Conservation (phyloP, 1,140 invertebrate species). For the Diabrotica undecimpunctata region DNA sequence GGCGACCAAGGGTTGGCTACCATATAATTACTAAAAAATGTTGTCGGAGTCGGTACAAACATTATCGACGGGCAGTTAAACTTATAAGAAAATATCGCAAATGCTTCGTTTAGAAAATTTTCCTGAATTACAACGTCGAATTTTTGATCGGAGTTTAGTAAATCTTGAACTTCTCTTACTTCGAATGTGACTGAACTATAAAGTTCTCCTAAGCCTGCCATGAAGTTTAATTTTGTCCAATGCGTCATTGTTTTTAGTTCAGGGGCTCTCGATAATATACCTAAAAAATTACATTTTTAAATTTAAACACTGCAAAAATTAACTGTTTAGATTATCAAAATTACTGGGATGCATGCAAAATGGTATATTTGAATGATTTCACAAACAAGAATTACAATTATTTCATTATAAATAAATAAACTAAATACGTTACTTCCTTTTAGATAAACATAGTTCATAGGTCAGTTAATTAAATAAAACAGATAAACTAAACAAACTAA, state of each 20-base stretch:
- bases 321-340: no score
- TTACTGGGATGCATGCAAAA: no score
- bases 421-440: no score
- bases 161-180: slow-evolving; percentile 24
- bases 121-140: slow-evolving; percentile 50
- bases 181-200: slow-evolving; percentile 12
- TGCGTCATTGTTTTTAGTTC: neutral
- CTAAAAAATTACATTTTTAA: no score
- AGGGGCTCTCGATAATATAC: no score
- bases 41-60: neutral
- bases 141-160: slow-evolving; percentile 40
- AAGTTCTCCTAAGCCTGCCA: neutral
- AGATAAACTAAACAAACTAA: no score
- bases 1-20: neutral
- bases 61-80: slow-evolving; percentile 26
- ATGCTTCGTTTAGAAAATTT: slow-evolving; percentile 49
- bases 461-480: no score
- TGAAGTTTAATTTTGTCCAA: slow-evolving; percentile 4
- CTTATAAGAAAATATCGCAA: slow-evolving; percentile 44
- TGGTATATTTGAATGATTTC: no score
- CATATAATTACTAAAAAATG: neutral
- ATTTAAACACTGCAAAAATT: no score
- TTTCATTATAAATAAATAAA: no score
- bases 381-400: no score
- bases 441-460: no score